phyloP scores from a whole-genome alignment of 2,797 vertebrate genomes.

The Sebastes minor region DNA sequence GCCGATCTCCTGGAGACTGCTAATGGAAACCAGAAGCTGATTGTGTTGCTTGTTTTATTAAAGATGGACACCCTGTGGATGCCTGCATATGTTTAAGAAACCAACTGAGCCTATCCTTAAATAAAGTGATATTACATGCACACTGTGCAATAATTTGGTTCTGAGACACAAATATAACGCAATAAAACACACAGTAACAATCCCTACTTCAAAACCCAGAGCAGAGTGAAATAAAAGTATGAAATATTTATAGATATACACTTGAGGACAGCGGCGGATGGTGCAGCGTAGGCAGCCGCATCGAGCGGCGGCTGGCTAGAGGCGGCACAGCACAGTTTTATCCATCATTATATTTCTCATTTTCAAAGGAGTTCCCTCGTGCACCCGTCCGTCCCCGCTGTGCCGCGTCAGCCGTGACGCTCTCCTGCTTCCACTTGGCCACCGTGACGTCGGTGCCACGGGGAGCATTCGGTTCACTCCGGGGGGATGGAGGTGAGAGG shows the following conservation, averaged over 20 bases:
- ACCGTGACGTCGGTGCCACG: constrained; percentile 18
- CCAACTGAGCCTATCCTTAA: neutral
- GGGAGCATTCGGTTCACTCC: constrained; percentile 26
- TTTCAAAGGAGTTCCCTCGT: constrained; percentile 52
- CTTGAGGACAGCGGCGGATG: constrained; percentile 44
- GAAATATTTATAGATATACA: constrained; percentile 56
- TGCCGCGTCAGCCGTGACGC: constrained; percentile 41
- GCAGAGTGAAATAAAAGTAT: constrained; percentile 55
- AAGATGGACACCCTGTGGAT: neutral
- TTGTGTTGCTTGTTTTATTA: constrained; percentile 4
- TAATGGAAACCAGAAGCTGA: constrained; percentile 52
- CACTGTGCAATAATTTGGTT: neutral
- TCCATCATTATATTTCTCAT: constrained; percentile 39
- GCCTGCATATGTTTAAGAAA: neutral
- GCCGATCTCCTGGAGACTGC: constrained; percentile 39
- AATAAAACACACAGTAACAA: constrained; percentile 1
- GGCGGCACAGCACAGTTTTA: neutral
- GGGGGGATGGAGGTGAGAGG: neutral
- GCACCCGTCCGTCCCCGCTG: constrained; percentile 4
- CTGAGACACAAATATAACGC: neutral
- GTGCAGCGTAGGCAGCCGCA: constrained; percentile 30
- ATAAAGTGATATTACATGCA: neutral
- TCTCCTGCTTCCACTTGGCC: neutral
- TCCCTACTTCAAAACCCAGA: constrained; percentile 27
- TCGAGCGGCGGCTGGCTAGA: constrained; percentile 37